Conservation (phyloP, 1,140 invertebrate species). For the Melipona quadrifasciata region DNA sequence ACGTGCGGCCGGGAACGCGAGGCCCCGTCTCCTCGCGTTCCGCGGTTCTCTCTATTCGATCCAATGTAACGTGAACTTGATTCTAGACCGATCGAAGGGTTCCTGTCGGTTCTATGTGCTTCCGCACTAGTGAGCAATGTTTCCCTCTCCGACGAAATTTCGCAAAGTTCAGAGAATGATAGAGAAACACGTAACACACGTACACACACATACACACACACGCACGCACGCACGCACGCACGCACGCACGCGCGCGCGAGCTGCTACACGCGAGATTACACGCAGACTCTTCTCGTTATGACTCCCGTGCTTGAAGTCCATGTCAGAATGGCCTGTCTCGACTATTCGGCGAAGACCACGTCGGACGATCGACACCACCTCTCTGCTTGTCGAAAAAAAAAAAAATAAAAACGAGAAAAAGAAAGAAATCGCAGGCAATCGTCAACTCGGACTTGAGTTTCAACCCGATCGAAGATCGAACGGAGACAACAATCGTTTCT, state of each 20-base stretch:
- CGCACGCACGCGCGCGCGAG: constrained; percentile 37
- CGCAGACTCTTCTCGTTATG: constrained; percentile 71
- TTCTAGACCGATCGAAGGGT: constrained; percentile 60
- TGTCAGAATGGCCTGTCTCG: constrained; percentile 47
- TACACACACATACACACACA: constrained; percentile 33
- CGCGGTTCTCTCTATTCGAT: not conserved
- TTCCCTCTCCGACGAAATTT: constrained; percentile 75
- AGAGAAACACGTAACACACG: constrained; percentile 38
- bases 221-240: constrained; percentile 28
- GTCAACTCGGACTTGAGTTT: constrained; percentile 37
- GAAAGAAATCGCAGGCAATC: not conserved
- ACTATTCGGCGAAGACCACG: constrained; percentile 33
- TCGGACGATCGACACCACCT: not conserved
- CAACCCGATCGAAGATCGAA: constrained; percentile 25
- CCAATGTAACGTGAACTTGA: constrained; percentile 8
- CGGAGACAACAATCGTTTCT: not conserved
- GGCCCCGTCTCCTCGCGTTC: not conserved
- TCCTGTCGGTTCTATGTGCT: constrained; percentile 68
- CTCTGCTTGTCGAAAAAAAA: not conserved
- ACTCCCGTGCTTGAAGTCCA: constrained; percentile 54
- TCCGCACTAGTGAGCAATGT: constrained; percentile 70
- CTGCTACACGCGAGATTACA: constrained; percentile 65
- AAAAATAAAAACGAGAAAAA: no score
- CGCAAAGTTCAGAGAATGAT: constrained; percentile 62
- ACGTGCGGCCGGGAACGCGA: not conserved